These are phyloP conservation scores for Tachina fera DNA, from an alignment of 2,888 invertebrate species.

Conservation along the genomic window DNA sequence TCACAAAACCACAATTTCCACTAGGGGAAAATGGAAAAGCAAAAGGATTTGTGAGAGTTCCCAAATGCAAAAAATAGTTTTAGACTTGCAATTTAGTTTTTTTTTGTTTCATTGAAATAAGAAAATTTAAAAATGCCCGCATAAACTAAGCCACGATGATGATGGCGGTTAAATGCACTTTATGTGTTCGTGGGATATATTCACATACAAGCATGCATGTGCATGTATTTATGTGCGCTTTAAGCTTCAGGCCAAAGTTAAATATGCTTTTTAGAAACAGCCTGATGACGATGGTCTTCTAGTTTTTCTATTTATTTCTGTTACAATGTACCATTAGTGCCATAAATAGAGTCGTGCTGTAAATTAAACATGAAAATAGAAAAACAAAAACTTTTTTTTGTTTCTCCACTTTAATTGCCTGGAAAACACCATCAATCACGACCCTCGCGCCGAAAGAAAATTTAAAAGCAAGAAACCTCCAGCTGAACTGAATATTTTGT, in stretches of 20 bases:
- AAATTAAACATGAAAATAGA: conserved; percentile 41
- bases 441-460: conserved; percentile 52
- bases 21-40: conserved; percentile 10
- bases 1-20: conserved; percentile 58
- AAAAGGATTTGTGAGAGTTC: conserved; percentile 30
- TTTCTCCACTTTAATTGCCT: conserved; percentile 63
- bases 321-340: conserved; percentile 33
- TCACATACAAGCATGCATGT: no score
- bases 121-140: conserved; percentile 31
- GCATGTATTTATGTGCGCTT: conserved; percentile 20
- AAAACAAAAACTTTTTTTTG: conserved; percentile 11
- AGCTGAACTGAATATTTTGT: conserved; percentile 54
- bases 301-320: conserved; percentile 29
- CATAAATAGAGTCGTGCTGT: conserved; percentile 62
- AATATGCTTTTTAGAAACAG: conserved; percentile 49
- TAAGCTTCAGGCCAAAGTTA: conserved; percentile 55
- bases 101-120: conserved; percentile 21
- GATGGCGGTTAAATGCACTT: conserved; percentile 55
- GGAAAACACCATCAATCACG: conserved; percentile 78
- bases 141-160: conserved; percentile 53
- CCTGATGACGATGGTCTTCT: conserved; percentile 35
- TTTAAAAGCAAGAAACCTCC: conserved; percentile 38
- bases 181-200: neutral
- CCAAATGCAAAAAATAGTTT: conserved; percentile 41
- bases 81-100: neutral